Evolutionary conservation across 2,797 vertebrate species (phyloP), one percentile per base, ranked within the genome.

Genomic region (Halcyon leucocephala): DNA sequence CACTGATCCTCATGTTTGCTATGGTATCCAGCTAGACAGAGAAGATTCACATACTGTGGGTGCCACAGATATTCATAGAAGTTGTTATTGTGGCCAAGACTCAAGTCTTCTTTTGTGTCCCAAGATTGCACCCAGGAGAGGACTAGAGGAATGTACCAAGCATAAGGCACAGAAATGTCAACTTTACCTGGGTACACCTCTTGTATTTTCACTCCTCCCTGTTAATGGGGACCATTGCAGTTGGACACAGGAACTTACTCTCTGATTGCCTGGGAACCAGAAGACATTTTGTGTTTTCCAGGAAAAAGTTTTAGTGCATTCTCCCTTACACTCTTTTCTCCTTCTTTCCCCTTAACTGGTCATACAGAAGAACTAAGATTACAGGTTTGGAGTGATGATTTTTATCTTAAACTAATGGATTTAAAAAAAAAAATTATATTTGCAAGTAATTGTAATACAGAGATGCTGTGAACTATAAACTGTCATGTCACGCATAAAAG

Each of bases 391-490:
- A 69, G 15, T 22, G 25, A 72, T 16, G 21, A 80, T 55, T 93
- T 94, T 90, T 73, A 28, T 72, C 48, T 82, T 76, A 72, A 90
- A 93, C 14, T 8, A 82, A 88, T 46, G 21, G 28, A 71, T 74
- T 15, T 6, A 46, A 86, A 78, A 46, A 54, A 80, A 82, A 71
- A n/a, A 48, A 21, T 82, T 82, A 9, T 86, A 44, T 93, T 89
- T 94, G 39, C 76, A 10, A 35, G 42, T 58, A 82, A 82, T 66
- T 82, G n/a, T 31, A 58, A 42, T 70, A 31, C 55, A 72, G 65
- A 89, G 51, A 24, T 66, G 44, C 82, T 51, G 51, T 70, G 73
- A 78, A 67, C 93, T 82, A 57, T 93, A 95, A 97, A 89, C 44
- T 91, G 76, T 58, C 90, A 95, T 89, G 58, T 94, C 89, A 49